These are phyloP conservation scores for Lerista edwardsae DNA, from an alignment of 2,797 vertebrate genomes.

Conservation along the genomic window DNA sequence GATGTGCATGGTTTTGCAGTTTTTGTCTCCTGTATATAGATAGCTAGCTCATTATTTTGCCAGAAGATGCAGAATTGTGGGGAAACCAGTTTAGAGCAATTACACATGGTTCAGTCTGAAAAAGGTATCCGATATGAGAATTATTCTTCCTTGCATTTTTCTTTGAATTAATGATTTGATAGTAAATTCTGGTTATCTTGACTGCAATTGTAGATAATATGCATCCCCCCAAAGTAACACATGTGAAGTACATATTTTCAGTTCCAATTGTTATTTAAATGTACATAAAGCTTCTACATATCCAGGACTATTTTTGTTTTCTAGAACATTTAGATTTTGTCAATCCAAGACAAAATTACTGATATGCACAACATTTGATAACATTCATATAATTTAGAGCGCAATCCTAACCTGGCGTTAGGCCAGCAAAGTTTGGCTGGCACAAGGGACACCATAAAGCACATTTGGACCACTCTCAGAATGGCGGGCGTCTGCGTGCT, in stretches of 20 bases:
- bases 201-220: neutral
- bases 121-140: neutral
- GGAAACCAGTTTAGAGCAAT: slow-evolving; percentile 36
- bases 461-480: too few relatives aligned
- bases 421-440: too few relatives aligned
- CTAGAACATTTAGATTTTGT: slow-evolving; percentile 28
- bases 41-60: slow-evolving; percentile 59
- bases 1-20: slow-evolving; percentile 15
- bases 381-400: slow-evolving; percentile 4
- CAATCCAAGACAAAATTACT: slow-evolving; percentile 23
- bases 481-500: too few relatives aligned
- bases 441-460: too few relatives aligned
- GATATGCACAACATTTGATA: neutral
- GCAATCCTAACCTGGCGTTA: too few relatives aligned
- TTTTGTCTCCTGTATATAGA: slow-evolving; percentile 32
- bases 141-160: neutral
- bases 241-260: slow-evolving; percentile 15
- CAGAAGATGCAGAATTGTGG: slow-evolving; percentile 18
- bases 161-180: slow-evolving; percentile 5
- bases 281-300: slow-evolving; percentile 24
- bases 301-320: slow-evolving; percentile 26
- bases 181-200: neutral
- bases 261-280: slow-evolving; percentile 6
- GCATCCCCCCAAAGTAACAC: neutral
- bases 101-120: neutral